Evolutionary conservation across 2,113 vertebrate genomes (phyloP).

Genomic region (Melanerpes formicivorus): DNA sequence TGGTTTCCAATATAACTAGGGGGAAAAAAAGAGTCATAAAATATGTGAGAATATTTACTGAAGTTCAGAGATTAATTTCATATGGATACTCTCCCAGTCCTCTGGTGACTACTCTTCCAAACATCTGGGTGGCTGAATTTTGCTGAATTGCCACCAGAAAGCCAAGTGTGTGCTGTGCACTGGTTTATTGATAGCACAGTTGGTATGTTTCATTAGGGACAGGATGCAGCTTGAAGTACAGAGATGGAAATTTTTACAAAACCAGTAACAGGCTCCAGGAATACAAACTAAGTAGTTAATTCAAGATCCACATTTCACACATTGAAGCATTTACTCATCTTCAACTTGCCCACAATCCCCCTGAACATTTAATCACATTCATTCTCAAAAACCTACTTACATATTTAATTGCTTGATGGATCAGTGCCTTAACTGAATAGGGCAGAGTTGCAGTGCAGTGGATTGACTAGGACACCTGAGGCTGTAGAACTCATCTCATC

Average conservation of each 20-base stretch:
- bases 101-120: not conserved
- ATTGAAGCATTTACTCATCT: conserved; percentile 16
- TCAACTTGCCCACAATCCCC: not conserved
- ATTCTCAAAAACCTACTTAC: conserved; percentile 37
- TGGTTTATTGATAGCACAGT: not conserved
- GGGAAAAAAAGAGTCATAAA: not conserved
- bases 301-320: conserved; percentile 1
- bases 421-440: conserved; percentile 22
- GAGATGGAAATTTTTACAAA: not conserved
- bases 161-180: not conserved
- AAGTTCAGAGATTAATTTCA: conserved; percentile 5
- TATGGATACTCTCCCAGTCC: not conserved
- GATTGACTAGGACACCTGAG: conserved; percentile 46
- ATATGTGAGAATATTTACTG: not conserved
- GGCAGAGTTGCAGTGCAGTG: not conserved
- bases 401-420: conserved; percentile 64
- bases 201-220: not conserved
- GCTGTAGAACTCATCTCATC: conserved; percentile 51
- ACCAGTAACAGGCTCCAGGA: not conserved
- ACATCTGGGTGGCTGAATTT: not conserved
- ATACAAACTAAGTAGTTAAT: conserved; percentile 34
- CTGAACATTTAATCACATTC: conserved; percentile 38
- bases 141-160: not conserved
- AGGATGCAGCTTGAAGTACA: not conserved
- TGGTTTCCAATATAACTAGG: not conserved